phyloP scores from a whole-genome alignment of 2,113 vertebrate genomes.

The Ictalurus punctatus region DNA sequence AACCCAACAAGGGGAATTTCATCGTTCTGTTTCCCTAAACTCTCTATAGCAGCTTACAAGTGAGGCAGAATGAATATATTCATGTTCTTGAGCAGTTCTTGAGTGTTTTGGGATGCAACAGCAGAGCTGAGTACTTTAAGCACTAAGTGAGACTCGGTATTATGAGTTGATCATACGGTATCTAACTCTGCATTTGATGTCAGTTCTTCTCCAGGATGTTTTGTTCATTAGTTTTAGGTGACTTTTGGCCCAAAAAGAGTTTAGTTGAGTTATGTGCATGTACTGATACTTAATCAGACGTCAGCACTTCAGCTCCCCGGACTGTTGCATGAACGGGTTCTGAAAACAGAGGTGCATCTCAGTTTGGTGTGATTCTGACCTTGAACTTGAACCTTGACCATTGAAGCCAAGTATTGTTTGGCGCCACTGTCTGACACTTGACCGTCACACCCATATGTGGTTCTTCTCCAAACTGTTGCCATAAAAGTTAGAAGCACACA shows the following conservation, averaged over 20 bases:
- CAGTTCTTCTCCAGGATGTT: neutral
- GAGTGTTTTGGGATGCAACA: neutral
- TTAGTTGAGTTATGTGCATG: neutral
- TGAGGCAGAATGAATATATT: neutral
- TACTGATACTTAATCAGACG: neutral
- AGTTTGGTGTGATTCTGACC: neutral
- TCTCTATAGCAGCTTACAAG: neutral
- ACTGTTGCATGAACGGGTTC: neutral
- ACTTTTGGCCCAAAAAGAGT: neutral
- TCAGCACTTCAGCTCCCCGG: neutral
- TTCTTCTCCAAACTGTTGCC: neutral
- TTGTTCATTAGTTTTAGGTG: neutral
- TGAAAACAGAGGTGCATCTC: neutral
- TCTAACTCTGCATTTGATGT: neutral
- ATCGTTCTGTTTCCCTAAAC: neutral
- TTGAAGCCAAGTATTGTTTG: neutral
- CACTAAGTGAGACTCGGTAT: neutral
- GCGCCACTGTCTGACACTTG: neutral
- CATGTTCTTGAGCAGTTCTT: too few relatives aligned
- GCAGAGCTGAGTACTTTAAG: neutral
- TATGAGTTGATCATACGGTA: neutral
- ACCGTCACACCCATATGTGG: neutral
- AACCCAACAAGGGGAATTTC: neutral
- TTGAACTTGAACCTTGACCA: neutral
- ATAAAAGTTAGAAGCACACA: neutral